These are phyloP conservation scores for Drosophila elegans DNA, from an alignment of 1,140 invertebrate species.

Conservation along the genomic window DNA sequence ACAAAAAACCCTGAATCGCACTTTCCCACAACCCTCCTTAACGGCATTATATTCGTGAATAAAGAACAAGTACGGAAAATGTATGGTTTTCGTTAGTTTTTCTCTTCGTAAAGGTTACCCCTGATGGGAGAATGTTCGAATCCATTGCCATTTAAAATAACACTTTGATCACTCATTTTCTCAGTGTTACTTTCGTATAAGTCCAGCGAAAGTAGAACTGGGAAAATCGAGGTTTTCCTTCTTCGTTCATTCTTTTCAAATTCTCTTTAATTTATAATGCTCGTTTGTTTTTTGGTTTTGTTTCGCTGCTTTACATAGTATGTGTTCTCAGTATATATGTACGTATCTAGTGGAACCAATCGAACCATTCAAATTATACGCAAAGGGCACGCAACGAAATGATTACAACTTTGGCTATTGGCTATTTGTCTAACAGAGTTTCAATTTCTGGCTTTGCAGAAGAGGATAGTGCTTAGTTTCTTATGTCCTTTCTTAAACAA, in stretches of 20 bases:
- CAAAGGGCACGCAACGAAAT: conserved; percentile 49
- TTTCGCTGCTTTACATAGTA: conserved; percentile 48
- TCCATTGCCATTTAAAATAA: background rate
- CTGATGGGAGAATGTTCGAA: background rate
- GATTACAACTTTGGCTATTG: conserved; percentile 47
- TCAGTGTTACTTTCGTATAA: background rate
- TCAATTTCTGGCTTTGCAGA: conserved; percentile 18
- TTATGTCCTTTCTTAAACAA: conserved; percentile 26
- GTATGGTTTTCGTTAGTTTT: too few species aligned
- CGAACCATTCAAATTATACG: conserved; percentile 52
- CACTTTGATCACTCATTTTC: background rate
- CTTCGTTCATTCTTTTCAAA: conserved; percentile 31
- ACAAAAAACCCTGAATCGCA: conserved; percentile 9
- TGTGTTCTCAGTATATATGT: conserved; percentile 51
- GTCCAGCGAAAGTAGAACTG: background rate
- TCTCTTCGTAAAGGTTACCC: background rate
- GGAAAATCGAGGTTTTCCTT: background rate
- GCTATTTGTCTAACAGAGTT: conserved; percentile 33
- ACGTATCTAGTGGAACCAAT: conserved; percentile 53
- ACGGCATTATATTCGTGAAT: conserved; percentile 49
- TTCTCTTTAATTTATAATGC: conserved; percentile 56
- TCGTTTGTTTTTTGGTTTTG: conserved; percentile 36
- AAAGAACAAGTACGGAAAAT: conserved; percentile 19
- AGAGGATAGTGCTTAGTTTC: conserved; percentile 32
- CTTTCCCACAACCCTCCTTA: conserved; percentile 9